Evolutionary conservation across 2,888 invertebrate species (phyloP), one percentile per base, ranked within the genome.

Genomic region (Parnassius mnemosyne): DNA sequence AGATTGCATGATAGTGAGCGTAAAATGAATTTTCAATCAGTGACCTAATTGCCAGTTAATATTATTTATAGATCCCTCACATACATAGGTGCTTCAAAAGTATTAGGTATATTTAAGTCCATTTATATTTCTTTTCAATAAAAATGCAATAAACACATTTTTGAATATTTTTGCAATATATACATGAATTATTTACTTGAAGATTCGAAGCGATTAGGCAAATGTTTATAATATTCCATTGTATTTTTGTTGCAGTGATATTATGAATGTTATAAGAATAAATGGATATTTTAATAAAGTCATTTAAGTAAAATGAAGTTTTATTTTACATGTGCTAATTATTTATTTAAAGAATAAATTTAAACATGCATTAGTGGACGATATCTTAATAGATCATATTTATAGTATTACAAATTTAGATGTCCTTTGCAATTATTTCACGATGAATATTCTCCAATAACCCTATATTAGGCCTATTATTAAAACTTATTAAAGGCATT

Each of bases 221-320:
- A 84, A 88, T 86, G 80, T 89, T 91, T 91, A 80, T 90, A 88
- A 90, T 89, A 88, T 89, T 89, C 82, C 90, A 90, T 90, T 91
- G 90, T 91, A 90, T 89, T 91, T 89, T 87, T 86, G 85, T 91
- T 91, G 90, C 90, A 90, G 89, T 90, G 89, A 91, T 91, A 91
- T 89, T 89, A 89, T 90, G 90, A 87, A 89, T 91, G 90, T 91
- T 91, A 90, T 91, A 90, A 90, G 90, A 91, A 90, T 90, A 91
- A 90, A 91, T 91, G 90, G 89, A 91, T 91, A 91, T 91, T 91
- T 91, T 90, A 91, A 90, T 91, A 90, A 90, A 90, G 88, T 90
- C 88, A 90, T 89, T 87, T 89, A 87, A 90, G 87, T 88, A 87
- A 73, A 77, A 76, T 74, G 62, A 66, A 73, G 77, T 85, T 84